Conservation (phyloP, 2,888 invertebrate genomes). For the Papilio protenor region DNA sequence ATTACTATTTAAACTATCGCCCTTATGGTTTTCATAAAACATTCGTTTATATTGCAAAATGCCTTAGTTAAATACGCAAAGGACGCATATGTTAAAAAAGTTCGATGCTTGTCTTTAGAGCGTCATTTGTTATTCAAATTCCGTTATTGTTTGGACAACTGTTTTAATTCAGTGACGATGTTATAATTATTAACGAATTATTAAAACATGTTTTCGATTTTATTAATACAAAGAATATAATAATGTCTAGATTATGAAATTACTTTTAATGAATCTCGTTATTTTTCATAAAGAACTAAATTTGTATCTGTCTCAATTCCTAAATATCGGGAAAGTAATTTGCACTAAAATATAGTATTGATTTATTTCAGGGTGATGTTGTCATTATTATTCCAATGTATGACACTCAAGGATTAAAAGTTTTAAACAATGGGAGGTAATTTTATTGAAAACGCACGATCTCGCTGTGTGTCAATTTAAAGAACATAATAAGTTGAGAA, state of each 20-base stretch:
- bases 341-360: constrained; percentile 2
- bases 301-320: neutral
- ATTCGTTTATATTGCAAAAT: neutral
- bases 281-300: neutral
- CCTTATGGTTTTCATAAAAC: neutral
- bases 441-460: constrained; percentile 34
- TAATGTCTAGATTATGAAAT: neutral
- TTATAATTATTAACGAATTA: neutral
- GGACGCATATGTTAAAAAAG: neutral
- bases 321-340: neutral
- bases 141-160: constrained; percentile 20
- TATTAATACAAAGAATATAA: neutral
- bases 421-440: constrained; percentile 44
- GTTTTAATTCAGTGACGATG: constrained; percentile 16
- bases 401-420: constrained; percentile 36
- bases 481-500: neutral
- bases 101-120: neutral
- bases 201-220: neutral
- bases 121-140: constrained; percentile 28
- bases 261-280: neutral
- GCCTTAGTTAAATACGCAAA: neutral
- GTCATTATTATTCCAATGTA: constrained; percentile 36
- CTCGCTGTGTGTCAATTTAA: constrained; percentile 25
- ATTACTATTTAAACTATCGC: neutral
- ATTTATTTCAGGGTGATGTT: constrained; percentile 26